Percentiles rank a stretch among this genome's conserved stretches.
Conservation (phyloP, 1,140 invertebrate species). For the Trichonephila inaurata region DNA sequence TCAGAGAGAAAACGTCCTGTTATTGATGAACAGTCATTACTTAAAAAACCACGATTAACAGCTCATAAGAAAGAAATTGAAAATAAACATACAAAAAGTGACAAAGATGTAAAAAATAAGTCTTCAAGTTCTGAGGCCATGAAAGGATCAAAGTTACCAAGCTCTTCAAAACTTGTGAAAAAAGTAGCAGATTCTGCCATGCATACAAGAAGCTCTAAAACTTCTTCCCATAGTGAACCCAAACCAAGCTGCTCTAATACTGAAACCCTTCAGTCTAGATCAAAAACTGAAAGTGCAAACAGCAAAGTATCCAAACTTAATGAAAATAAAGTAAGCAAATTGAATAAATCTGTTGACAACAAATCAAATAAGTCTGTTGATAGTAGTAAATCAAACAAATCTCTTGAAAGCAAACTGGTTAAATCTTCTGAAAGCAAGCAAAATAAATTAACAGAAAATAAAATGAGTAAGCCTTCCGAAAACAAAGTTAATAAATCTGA, state of each 20-base stretch:
- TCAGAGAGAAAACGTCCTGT: background rate
- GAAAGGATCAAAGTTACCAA: background rate
- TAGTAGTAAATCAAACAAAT: background rate
- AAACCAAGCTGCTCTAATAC: constrained; percentile 22
- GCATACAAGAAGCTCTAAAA: constrained; percentile 35
- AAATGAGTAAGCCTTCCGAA: background rate
- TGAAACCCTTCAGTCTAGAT: constrained; percentile 20
- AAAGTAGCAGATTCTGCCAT: constrained; percentile 19
- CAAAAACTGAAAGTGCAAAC: background rate
- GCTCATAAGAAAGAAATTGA: background rate
- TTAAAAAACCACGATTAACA: constrained; percentile 20
- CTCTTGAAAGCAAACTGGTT: background rate
- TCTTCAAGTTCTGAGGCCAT: background rate
- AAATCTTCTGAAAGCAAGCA: background rate
- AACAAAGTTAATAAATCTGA: background rate
- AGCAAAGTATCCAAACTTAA: background rate
- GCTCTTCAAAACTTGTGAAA: constrained; percentile 30
- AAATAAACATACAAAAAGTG: constrained; percentile 50
- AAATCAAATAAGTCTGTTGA: constrained; percentile 23
- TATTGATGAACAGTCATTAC: background rate
- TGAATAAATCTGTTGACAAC: background rate
- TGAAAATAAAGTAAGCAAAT: background rate
- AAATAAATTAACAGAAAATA: background rate
- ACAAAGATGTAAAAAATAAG: constrained; percentile 55
- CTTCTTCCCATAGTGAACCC: background rate